Conservation (phyloP, 2,888 invertebrate genomes). For the Drosophila multiciliata region DNA sequence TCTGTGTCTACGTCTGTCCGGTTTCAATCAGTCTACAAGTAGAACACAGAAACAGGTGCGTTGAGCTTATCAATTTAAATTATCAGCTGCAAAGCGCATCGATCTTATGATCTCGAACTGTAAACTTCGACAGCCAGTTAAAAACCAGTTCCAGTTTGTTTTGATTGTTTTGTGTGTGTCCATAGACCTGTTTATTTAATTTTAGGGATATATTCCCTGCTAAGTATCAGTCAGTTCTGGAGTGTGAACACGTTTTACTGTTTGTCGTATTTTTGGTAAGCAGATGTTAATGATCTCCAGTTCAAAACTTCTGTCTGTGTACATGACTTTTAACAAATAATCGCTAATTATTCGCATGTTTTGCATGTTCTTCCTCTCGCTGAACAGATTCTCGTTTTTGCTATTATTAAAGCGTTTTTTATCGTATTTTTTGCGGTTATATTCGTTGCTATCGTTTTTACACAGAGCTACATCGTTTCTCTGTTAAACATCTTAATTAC, state of each 20-base stretch:
- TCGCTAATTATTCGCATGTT: constrained; percentile 58
- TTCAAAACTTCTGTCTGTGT: constrained; percentile 15
- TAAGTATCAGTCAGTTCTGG: not conserved
- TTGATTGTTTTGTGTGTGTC: not conserved
- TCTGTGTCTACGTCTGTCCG: constrained; percentile 5
- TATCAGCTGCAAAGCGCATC: not conserved
- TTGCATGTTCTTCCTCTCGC: constrained; percentile 13
- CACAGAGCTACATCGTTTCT: not conserved
- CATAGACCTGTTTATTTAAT: constrained; percentile 21
- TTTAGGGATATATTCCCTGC: not conserved
- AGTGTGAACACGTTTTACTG: constrained; percentile 43
- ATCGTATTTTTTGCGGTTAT: not conserved
- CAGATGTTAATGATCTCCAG: constrained; percentile 44
- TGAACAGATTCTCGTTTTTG: not conserved
- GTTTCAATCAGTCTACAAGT: constrained; percentile 56
- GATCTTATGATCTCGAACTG: constrained; percentile 9
- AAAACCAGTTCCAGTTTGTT: constrained; percentile 39
- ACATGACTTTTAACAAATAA: constrained; percentile 43
- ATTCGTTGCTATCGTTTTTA: not conserved
- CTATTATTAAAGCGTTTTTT: constrained; percentile 8
- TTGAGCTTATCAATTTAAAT: constrained; percentile 25
- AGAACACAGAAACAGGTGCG: constrained; percentile 27
- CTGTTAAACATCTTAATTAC: constrained; percentile 22
- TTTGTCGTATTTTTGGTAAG: constrained; percentile 13
- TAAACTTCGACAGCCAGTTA: not conserved